Percentiles rank a stretch among this genome's conserved stretches.
Conservation (phyloP, 2,113 vertebrate species). For the Azemiops feae region DNA sequence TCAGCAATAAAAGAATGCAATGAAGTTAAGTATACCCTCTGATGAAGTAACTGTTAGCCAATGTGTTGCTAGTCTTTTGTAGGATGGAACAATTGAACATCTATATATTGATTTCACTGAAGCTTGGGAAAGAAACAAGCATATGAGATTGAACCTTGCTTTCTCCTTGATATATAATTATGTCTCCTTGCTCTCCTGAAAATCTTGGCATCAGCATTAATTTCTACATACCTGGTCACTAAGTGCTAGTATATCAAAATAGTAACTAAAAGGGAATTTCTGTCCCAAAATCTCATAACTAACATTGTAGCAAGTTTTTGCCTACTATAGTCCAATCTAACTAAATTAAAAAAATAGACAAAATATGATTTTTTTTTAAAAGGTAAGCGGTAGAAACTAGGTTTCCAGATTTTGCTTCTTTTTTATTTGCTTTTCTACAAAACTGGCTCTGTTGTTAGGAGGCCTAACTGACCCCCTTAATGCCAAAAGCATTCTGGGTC, state of each 20-base stretch:
- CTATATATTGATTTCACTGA: neutral
- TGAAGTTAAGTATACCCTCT: neutral
- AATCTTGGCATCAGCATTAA: neutral
- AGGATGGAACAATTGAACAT: neutral
- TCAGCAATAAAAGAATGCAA: neutral
- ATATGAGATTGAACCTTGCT: neutral
- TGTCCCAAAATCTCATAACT: neutral
- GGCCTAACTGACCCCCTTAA: neutral
- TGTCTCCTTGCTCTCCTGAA: neutral
- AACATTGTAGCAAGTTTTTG: neutral
- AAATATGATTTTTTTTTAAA: neutral
- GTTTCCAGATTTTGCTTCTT: neutral
- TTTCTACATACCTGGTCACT: neutral
- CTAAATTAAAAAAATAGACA: neutral
- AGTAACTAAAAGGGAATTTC: neutral
- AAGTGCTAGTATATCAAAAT: neutral
- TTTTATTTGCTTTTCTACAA: neutral
- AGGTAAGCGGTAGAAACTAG: neutral
- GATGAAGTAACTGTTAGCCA: neutral
- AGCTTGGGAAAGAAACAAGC: neutral
- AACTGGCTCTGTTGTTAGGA: neutral
- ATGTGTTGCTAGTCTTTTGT: neutral
- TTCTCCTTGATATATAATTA: neutral
- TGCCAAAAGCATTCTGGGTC: neutral
- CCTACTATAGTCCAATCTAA: conserved; percentile 2